These are phyloP conservation scores for Cephalopterus ornatus DNA, from an alignment of 2,113 vertebrate genomes.

Conservation along the genomic window DNA sequence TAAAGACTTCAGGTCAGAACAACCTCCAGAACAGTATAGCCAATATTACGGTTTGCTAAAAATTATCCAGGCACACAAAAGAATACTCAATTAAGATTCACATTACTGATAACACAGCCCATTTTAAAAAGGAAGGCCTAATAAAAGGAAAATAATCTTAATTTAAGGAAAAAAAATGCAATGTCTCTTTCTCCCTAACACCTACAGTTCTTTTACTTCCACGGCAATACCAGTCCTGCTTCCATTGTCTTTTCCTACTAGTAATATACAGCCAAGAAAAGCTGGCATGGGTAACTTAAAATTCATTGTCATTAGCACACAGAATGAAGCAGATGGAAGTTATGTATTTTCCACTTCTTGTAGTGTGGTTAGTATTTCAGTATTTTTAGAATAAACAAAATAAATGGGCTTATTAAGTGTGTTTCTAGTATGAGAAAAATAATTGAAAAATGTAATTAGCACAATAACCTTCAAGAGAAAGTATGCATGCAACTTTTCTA, in stretches of 20 bases:
- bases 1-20: neutral
- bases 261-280: neutral
- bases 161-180: neutral
- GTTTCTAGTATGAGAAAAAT: neutral
- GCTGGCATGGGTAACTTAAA: neutral
- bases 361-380: neutral
- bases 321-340: neutral
- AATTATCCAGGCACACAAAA: neutral
- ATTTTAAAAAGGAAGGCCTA: neutral
- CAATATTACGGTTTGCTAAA: neutral
- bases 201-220: neutral
- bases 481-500: neutral
- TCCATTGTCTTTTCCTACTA: neutral
- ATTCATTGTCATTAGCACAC: neutral
- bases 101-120: neutral
- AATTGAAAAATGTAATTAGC: slow-evolving; percentile 1
- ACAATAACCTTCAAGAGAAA: neutral
- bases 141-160: neutral
- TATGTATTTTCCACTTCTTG: neutral
- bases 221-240: neutral
- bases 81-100: neutral
- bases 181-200: neutral
- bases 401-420: neutral
- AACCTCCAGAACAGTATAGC: neutral
- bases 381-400: neutral